These are phyloP conservation scores for Dissostichus mawsoni DNA, from an alignment of 2,113 vertebrate species.

Conservation along the genomic window DNA sequence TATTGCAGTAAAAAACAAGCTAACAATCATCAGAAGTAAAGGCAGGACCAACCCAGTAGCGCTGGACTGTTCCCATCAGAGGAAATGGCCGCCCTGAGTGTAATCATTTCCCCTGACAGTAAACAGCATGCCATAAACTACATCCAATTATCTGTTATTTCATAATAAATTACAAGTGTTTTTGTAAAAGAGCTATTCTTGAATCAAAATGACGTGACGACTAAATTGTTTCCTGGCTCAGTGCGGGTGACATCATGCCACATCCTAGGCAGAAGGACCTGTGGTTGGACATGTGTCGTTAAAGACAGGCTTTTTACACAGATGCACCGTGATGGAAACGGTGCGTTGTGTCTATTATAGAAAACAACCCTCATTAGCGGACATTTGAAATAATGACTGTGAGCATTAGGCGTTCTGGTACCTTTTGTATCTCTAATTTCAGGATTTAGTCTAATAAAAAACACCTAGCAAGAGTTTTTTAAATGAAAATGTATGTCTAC, in stretches of 20 bases:
- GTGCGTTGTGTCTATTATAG: slow-evolving; percentile 65
- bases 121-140: slow-evolving; percentile 14
- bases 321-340: slow-evolving; percentile 42
- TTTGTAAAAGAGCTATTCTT: slow-evolving; percentile 33
- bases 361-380: slow-evolving; percentile 46
- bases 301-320: slow-evolving; percentile 31
- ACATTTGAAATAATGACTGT: slow-evolving; percentile 49
- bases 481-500: slow-evolving; percentile 42
- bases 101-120: background rate
- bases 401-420: slow-evolving; percentile 26
- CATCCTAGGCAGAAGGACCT: slow-evolving; percentile 55
- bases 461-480: slow-evolving; percentile 44
- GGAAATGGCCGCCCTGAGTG: slow-evolving; percentile 38
- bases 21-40: background rate
- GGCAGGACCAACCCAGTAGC: background rate
- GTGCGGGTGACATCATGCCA: slow-evolving; percentile 74
- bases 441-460: slow-evolving; percentile 48
- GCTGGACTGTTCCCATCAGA: slow-evolving; percentile 8
- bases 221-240: slow-evolving; percentile 64
- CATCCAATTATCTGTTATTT: background rate
- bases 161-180: slow-evolving; percentile 33
- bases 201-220: slow-evolving; percentile 28
- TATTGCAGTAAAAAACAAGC: background rate
- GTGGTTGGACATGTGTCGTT: slow-evolving; percentile 64
- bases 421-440: slow-evolving; percentile 33